phyloP scores from a whole-genome alignment of 2,797 vertebrate genomes.

The Moxostoma hubbsi region DNA sequence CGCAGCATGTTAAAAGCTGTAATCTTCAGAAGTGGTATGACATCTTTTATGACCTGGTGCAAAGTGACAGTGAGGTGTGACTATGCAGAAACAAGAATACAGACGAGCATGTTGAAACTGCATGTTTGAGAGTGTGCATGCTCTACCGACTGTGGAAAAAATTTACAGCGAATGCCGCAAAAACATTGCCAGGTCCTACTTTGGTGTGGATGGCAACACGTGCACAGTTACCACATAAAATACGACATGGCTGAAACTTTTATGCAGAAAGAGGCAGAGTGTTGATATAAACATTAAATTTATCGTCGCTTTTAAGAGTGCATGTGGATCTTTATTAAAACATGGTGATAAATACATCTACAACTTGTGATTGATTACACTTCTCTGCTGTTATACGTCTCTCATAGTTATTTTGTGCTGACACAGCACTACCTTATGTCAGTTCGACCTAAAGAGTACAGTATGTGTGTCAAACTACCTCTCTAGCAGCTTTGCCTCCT shows the following conservation, averaged over 20 bases:
- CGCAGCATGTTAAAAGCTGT: neutral
- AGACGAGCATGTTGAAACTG: neutral
- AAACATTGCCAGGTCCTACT: neutral
- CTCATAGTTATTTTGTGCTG: conserved; percentile 10
- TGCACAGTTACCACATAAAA: conserved; percentile 9
- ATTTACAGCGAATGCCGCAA: neutral
- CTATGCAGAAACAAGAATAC: neutral
- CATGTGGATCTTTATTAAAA: conserved; percentile 11
- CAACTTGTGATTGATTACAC: too few species aligned
- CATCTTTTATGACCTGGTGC: conserved; percentile 9
- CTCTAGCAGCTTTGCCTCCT: conserved; percentile 18
- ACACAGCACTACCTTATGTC: conserved; percentile 34
- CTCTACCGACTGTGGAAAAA: neutral
- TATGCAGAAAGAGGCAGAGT: neutral
- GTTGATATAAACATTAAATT: conserved; percentile 13
- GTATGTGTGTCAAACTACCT: conserved; percentile 1
- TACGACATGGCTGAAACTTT: neutral
- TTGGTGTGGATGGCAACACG: neutral
- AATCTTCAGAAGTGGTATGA: conserved; percentile 8
- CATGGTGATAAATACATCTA: conserved; percentile 4
- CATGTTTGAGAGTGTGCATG: neutral
- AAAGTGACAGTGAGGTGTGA: neutral
- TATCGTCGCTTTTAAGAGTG: neutral
- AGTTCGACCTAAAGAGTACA: conserved; percentile 23
- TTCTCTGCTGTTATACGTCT: too few species aligned